These are phyloP conservation scores for Thereva unica DNA, from an alignment of 2,888 invertebrate genomes.

Conservation along the genomic window DNA sequence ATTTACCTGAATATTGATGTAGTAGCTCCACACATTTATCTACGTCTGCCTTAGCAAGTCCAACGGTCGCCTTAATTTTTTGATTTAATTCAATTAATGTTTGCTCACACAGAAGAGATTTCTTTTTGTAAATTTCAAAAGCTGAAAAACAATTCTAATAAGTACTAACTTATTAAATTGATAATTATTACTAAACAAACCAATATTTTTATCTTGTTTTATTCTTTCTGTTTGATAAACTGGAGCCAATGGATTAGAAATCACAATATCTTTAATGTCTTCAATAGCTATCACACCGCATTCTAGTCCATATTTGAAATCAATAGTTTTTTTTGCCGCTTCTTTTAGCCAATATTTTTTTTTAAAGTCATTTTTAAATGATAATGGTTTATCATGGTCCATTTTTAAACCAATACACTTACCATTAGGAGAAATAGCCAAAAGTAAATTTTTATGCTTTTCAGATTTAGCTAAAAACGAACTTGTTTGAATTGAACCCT, in stretches of 20 bases:
- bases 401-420: slow-evolving; percentile 71
- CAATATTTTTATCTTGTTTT: slow-evolving; percentile 61
- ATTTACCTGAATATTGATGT: slow-evolving; percentile 63
- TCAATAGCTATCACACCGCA: slow-evolving; percentile 65
- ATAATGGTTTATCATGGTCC: slow-evolving; percentile 64
- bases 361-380: slow-evolving; percentile 65
- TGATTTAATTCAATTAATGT: slow-evolving; percentile 68
- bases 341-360: slow-evolving; percentile 69
- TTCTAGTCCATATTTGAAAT: slow-evolving; percentile 66
- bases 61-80: slow-evolving; percentile 68
- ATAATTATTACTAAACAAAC: slow-evolving; percentile 49
- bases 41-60: slow-evolving; percentile 66
- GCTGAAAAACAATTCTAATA: slow-evolving; percentile 16
- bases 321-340: slow-evolving; percentile 65
- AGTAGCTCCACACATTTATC: slow-evolving; percentile 72
- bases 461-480: slow-evolving; percentile 37
- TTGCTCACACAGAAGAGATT: slow-evolving; percentile 59
- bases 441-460: slow-evolving; percentile 60
- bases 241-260: slow-evolving; percentile 65
- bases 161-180: neutral
- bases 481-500: slow-evolving; percentile 4
- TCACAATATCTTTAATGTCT: slow-evolving; percentile 63
- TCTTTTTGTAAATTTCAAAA: slow-evolving; percentile 13
- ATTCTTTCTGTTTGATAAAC: slow-evolving; percentile 64
- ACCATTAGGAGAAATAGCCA: slow-evolving; percentile 66